Evolutionary conservation across 1,140 invertebrate species (phyloP), one percentile per base, ranked within the genome.

Genomic region (Phthorimaea operculella): DNA sequence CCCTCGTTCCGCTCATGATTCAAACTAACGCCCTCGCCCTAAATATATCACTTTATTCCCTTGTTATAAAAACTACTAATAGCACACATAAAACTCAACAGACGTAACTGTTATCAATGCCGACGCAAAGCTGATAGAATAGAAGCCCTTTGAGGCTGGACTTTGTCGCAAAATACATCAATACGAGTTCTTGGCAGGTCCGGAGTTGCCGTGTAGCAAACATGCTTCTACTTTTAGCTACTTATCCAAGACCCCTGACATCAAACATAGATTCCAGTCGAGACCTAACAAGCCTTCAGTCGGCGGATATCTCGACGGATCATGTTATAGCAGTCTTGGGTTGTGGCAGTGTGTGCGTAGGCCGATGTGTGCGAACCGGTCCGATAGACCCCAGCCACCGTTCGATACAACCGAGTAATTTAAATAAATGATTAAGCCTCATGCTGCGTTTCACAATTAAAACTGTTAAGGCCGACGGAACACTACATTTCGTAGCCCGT

Each of bases 371-470:
- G 58, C 60, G 62, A 72, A 78, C 77, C 73, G 76, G 76, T 77
- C 74, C 62, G 63, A 71, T 71, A 76, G 70, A 74, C 62, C 57
- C 57, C 52, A 70, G 71, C 74, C 66, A 70, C 70, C 68, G 74
- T 74, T 75, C 66, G 66, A 70, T 71, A 69, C 69, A 68, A 73
- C 66, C 64, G 72, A 64, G 72, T 74, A 68, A 77, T 78, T 76
- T 73, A 77, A 77, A 74, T 76, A 76, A 74, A 73, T 74, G 70
- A 76, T 70, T 64, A 70, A 76, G 65, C 62, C 63, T 71, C 68
- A 66, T 66, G 63, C 63, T 66, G 66, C 54, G 75, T 74, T 75
- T 71, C 67, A 80, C 77, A 75, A 78, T 72, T 76, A 74, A 78
- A 76, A 80, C 70, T 74, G 68, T 76, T 74, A 70, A 73, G 62